phyloP scores from a whole-genome alignment of 2,888 invertebrate genomes.

The Conomelus anceps region DNA sequence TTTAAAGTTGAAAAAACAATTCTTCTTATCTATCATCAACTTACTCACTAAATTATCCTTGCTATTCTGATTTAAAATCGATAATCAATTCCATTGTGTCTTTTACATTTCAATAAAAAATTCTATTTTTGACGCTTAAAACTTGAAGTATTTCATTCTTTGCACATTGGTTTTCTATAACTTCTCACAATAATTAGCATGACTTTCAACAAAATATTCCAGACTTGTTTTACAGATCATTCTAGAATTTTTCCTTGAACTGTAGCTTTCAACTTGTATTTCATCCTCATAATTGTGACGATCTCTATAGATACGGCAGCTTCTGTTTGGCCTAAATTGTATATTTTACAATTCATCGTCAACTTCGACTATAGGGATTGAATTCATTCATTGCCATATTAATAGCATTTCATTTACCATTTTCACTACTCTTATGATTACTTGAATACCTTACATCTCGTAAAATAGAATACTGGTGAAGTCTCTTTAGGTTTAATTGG shows the following conservation, averaged over 20 bases:
- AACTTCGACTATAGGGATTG: neutral
- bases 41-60: neutral
- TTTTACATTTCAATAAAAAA: neutral
- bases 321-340: neutral
- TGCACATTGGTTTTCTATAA: neutral
- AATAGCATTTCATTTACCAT: neutral
- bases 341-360: neutral
- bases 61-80: no score
- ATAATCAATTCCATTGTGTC: no score
- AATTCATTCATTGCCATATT: neutral
- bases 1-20: neutral
- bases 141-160: neutral
- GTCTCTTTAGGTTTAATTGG: no score
- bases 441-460: no score
- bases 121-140: neutral
- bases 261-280: neutral
- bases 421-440: neutral
- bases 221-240: neutral
- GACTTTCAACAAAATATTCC: neutral
- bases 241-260: neutral
- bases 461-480: no score
- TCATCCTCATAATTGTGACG: neutral
- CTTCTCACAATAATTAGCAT: neutral
- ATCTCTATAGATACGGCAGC: neutral
- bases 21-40: neutral